These are phyloP conservation scores for Acleris sparsana DNA, from an alignment of 2,888 invertebrate genomes.

Conservation along the genomic window DNA sequence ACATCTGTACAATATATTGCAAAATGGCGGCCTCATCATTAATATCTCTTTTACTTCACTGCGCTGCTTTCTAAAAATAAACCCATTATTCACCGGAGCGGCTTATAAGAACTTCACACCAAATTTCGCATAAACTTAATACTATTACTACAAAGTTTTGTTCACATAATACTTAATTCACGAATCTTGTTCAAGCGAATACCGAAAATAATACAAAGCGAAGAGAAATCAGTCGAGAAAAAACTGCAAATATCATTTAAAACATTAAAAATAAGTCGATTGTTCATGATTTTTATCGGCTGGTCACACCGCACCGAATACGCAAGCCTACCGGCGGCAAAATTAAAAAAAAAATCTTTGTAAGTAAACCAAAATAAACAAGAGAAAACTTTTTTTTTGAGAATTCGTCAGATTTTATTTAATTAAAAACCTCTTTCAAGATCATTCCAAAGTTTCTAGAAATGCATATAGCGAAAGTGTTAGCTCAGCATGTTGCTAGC, in stretches of 20 bases:
- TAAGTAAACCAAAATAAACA: neutral
- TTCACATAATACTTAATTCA: constrained; percentile 40
- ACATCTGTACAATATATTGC: no score
- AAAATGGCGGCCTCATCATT: no score
- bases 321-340: constrained; percentile 43
- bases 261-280: constrained; percentile 42
- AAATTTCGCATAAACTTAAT: constrained; percentile 6
- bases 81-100: no score
- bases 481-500: no score
- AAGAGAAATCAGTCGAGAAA: constrained; percentile 36
- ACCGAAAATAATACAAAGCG: constrained; percentile 40
- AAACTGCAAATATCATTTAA: constrained; percentile 39
- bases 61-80: no score
- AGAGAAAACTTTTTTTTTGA: no score
- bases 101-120: constrained; percentile 8
- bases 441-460: no score
- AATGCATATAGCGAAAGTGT: no score
- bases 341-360: constrained; percentile 50
- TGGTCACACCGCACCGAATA: constrained; percentile 19
- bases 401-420: neutral
- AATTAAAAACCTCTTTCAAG: neutral
- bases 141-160: constrained; percentile 35
- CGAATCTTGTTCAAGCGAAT: constrained; percentile 11
- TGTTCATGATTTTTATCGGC: constrained; percentile 44
- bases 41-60: no score